A percentile compares a stretch with the other conserved stretches of the same genome.
Conservation (phyloP, 1,140 invertebrate genomes). For the Drosophila grimshawi region DNA sequence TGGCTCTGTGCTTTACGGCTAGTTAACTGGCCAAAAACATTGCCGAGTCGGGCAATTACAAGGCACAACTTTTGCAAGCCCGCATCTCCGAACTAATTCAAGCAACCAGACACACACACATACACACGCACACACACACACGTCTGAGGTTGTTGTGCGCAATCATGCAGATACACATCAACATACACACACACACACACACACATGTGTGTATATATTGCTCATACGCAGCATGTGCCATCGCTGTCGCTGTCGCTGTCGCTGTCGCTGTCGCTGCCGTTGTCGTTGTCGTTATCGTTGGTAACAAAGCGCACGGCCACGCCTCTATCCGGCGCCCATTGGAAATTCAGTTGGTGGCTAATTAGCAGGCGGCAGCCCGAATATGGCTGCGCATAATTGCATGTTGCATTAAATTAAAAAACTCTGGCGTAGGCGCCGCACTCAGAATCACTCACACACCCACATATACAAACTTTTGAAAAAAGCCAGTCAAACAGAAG, state of each 20-base stretch:
- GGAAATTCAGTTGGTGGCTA: conserved; percentile 27
- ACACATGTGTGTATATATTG: conserved; percentile 16
- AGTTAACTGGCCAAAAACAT: conserved; percentile 30
- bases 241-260: neutral
- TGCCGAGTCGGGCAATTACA: conserved; percentile 29
- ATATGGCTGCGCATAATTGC: conserved; percentile 56
- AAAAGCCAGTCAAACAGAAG: conserved; percentile 20
- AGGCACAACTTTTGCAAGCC: conserved; percentile 38
- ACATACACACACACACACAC: neutral
- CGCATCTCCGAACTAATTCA: conserved; percentile 32
- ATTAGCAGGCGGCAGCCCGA: conserved; percentile 52
- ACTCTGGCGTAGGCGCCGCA: conserved; percentile 10
- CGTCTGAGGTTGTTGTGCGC: neutral
- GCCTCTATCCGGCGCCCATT: conserved; percentile 10
- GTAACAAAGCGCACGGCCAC: conserved; percentile 17
- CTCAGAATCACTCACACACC: conserved; percentile 1
- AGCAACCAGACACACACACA: conserved; percentile 15
- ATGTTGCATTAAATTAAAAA: conserved; percentile 55
- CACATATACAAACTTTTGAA: neutral
- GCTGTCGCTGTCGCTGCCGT: neutral
- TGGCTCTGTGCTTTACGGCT: neutral
- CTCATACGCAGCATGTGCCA: conserved; percentile 39
- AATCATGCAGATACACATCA: conserved; percentile 4
- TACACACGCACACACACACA: neutral
- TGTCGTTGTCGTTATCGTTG: conserved; percentile 2